Evolutionary conservation across 2,113 vertebrate species (phyloP), one percentile per base, ranked within the genome.

Genomic region (Antidorcas marsupialis): DNA sequence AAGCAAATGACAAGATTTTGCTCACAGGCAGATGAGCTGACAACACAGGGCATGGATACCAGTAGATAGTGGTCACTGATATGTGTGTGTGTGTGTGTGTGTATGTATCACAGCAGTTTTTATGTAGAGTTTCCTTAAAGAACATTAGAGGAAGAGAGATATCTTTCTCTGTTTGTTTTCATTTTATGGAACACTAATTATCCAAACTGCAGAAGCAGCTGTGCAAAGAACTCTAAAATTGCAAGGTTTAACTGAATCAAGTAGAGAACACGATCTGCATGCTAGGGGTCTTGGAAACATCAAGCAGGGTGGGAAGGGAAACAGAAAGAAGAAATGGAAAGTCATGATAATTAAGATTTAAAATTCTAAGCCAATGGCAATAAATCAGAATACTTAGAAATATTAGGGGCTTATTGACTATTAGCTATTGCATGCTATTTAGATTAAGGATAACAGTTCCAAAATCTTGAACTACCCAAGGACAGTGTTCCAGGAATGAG

Each of bases 151-250:
- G 30, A 9, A 87, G 50, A 55, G 62, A 87, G 27, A 33, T 91
- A 36, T 19, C 62, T 91, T 97, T 91, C 62, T 83, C 36, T 95
- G 52, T 97, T 93, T 97, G 52, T 97, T 97, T 97, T 97, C 43
- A 78, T 91, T 95, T 87, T 76, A 62, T 87, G 36, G 17, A 95
- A 67, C 43, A 83, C 89, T 93, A 87, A 89, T 97, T 89, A 88
- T 78, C 50, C 39, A 89, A 93, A 84, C 82, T 93, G 30, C 83
- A 92, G 57, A 81, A 89, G 28, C 89, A 93, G 62, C 95, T 97
- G 78, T 89, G 64, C n/a, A 96, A 89, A 89, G 92, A 94, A 85
- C 45, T 91, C 36, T 95, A 59, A 92, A 94, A 67, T 76, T 55
- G 21, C 52, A 79, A 7, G 33, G 28, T 88, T 97, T 95, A 79